A percentile compares a stretch with the other conserved stretches of the same genome.
Conservation (phyloP, 2,888 invertebrate genomes). For the Cantharis flavilabris region DNA sequence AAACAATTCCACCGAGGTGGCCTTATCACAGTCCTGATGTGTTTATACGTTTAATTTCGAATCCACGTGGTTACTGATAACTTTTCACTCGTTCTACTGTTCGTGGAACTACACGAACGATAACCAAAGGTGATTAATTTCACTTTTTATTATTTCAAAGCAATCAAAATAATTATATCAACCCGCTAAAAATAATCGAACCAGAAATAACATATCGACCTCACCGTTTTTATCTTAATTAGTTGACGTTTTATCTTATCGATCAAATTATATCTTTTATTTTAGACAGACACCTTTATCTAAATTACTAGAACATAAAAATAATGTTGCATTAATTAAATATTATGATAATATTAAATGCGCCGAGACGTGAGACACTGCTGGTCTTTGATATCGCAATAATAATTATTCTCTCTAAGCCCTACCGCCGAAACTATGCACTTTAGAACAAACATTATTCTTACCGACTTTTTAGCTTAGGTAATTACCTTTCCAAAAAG, state of each 20-base stretch:
- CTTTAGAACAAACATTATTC: background rate
- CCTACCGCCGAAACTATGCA: background rate
- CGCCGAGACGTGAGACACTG: background rate
- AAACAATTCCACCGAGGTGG: conserved; percentile 54
- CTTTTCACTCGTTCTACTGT: conserved; percentile 14
- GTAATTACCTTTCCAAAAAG: background rate
- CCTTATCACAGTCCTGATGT: conserved; percentile 44
- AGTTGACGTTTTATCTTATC: background rate
- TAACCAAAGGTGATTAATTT: conserved; percentile 4
- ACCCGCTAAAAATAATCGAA: background rate
- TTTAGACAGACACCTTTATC: background rate
- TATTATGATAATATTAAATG: background rate
- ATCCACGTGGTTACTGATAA: conserved; percentile 36
- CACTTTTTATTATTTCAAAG: background rate
- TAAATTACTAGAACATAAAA: background rate
- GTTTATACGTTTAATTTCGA: conserved; percentile 36
- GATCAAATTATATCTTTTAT: background rate
- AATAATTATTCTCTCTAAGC: background rate
- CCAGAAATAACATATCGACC: background rate
- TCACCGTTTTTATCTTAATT: background rate
- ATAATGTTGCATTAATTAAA: background rate
- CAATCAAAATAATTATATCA: background rate
- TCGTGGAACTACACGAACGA: background rate
- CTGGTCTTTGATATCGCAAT: background rate
- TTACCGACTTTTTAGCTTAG: background rate